Percentiles rank a stretch among this genome's conserved stretches.
Conservation (phyloP, 2,113 vertebrate genomes). For the Pithys albifrons region DNA sequence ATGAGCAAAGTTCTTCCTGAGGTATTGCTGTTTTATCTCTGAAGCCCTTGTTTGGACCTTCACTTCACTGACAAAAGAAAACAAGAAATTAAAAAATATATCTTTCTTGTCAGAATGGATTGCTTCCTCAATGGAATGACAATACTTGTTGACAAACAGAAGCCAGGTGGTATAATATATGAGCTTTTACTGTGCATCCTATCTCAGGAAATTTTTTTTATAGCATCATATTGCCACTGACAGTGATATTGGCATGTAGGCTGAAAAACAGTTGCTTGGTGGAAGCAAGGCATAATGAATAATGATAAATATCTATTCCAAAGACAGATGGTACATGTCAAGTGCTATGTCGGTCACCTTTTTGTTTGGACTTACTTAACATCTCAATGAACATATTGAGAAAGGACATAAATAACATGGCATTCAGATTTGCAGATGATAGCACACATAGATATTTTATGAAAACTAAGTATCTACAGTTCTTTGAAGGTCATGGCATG, state of each 20-base stretch:
- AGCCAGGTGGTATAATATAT: not conserved
- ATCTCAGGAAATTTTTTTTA: not conserved
- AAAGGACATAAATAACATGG: not conserved
- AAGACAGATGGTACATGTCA: not conserved
- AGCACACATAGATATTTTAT: not conserved
- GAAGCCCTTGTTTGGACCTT: not conserved
- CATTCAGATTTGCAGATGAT: not conserved
- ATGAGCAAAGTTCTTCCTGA: not conserved
- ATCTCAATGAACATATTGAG: not conserved
- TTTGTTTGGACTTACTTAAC: not conserved
- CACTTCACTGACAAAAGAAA: not conserved
- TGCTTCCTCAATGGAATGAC: not conserved
- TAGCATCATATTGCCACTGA: not conserved
- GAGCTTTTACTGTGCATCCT: not conserved
- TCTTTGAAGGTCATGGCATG: not conserved
- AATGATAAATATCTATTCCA: not conserved
- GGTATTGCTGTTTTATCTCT: not conserved
- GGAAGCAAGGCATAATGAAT: not conserved
- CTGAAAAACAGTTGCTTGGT: not conserved
- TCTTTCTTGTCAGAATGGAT: not conserved
- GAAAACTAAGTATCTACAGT: not conserved
- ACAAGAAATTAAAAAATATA: not conserved
- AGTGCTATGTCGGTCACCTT: not conserved
- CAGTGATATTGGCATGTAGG: not conserved
- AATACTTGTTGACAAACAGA: not conserved